Base-by-base conservation (phyloP, 2,888 invertebrate genomes). In the Ennomos fuscantarius region DNA sequence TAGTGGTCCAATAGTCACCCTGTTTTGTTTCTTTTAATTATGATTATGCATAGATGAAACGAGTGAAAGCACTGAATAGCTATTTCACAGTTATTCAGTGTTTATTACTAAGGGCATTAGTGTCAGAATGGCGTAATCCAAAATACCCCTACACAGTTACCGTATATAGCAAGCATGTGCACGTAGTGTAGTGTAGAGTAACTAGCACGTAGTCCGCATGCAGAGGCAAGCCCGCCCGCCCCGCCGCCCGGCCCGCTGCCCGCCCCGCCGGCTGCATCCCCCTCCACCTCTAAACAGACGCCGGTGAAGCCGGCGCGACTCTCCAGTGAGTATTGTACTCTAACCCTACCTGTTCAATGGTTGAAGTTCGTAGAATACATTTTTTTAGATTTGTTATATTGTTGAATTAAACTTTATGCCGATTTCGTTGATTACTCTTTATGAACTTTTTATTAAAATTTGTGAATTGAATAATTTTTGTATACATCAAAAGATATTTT, bases 281-380 rank as follows among this genome's bases (percentile, higher is more conserved):
- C 70, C 41, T 79, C 84, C 69, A 76, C 88, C 53, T 82, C 87
- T 56, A 86, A 82, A 79, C 87, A 81, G 78, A 86, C 89, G 69
- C 90, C 90, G 63, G 84, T 78, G 70, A 90, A 90, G 83, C 90
- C 90, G 65, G 90, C 89, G 77, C 87, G 91, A 70, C 82, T 86
- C 54, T 85, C 88, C 82, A 91, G 91, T 91, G 79, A 91, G 91
- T 91, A 90, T 81, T 40, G 43, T 58, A 48, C 37, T 2, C 32
- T 53, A 57, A 62, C 62, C 24, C 6, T 24, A 24, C 24, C 5
- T 24, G 24, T 24, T 24, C 6, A n/a, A 24, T 6, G 71, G 61
- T 65, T 71, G 65, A 64, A 74, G 75, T 74, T 73, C 68, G 61
- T 34, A 54, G 5, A 24, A 6, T 6, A 24, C 0, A 5, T 24